Evolutionary conservation across 1,140 invertebrate genomes (phyloP), one percentile per base, ranked within the genome.

Genomic region (Dreissena rostriformis): DNA sequence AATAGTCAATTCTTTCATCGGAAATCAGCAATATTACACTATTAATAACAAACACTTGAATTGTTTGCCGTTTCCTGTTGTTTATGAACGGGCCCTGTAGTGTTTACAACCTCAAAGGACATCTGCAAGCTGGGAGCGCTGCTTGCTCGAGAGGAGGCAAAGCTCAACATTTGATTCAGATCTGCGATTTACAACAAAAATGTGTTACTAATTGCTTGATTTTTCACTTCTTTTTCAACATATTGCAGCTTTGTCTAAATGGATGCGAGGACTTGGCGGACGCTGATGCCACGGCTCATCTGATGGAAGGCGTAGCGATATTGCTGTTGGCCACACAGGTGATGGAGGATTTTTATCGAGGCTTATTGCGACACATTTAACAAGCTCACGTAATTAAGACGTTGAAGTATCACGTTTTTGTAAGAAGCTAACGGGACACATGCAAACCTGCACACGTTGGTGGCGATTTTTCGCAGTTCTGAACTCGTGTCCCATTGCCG

Each of bases 1-100:
- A 82, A 82, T 73, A 82, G 80, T 82, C 80, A 82, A 82, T 82
- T 75, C 63, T 75, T 82, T 82, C 80, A 82, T 82, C 75, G 80
- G 63, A 82, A 75, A 82, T 82, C 72, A 82, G 80, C 80, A 82
- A 82, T 82, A 82, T 73, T 82, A 82, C 53, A 72, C 80, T 63
- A 74, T 82, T 71, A 82, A 82, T 82, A 75, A 82, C 80, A 82
- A 82, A 74, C 80, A 82, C 80, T 82, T 73, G 80, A 82, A 82
- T 82, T 82, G 80, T 82, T 82, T 82, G 80, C 53, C 74, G 57
- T 52, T 66, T 75, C 75, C 55, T 66, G 51, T 74, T 82, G 71
- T 82, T 82, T 82, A 82, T 82, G 71, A 63, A 73, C 28, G 80
- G 61, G 39, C 67, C 57, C 65, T 52, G 70, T 68, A 81, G 57